phyloP scores from a whole-genome alignment of 2,113 vertebrate species.

The Riparia riparia region DNA sequence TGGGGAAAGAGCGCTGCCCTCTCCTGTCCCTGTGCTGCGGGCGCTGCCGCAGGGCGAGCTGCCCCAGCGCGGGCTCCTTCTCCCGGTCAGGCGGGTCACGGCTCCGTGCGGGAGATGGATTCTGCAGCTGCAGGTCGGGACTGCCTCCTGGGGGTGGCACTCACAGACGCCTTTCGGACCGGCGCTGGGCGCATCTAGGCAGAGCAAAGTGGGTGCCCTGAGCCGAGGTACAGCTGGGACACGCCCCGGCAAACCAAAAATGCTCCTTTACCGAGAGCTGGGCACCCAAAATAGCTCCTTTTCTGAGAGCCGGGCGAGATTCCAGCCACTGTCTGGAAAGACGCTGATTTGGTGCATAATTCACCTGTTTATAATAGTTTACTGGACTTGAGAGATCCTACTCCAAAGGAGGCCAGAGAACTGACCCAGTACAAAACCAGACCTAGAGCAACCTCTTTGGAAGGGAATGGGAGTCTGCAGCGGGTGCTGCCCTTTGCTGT shows the following conservation, averaged over 20 bases:
- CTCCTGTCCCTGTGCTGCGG: neutral
- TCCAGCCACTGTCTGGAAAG: neutral
- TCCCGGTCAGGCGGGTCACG: fast-evolving
- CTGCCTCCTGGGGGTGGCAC: conserved; percentile 37
- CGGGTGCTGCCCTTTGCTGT: neutral
- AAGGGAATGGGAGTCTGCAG: neutral
- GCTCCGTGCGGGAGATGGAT: fast-evolving
- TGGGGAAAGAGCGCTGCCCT: no score
- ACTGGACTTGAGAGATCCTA: neutral
- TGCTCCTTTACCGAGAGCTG: neutral
- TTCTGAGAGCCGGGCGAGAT: neutral
- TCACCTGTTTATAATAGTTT: conserved; percentile 16
- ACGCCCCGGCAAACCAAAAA: neutral
- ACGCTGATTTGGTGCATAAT: neutral
- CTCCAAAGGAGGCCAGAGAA: neutral
- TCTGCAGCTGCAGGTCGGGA: neutral
- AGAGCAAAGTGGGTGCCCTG: neutral
- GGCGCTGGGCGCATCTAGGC: fast-evolving
- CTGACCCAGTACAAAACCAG: neutral
- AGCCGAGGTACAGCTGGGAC: fast-evolving
- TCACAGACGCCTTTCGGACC: neutral
- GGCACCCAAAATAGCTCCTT: neutral
- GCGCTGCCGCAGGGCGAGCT: neutral
- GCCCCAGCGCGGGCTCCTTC: neutral
- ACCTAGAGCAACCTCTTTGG: neutral